Evolutionary conservation across 2,888 invertebrate species (phyloP), one percentile per base, ranked within the genome.

Genomic region (Philereme transversata): DNA sequence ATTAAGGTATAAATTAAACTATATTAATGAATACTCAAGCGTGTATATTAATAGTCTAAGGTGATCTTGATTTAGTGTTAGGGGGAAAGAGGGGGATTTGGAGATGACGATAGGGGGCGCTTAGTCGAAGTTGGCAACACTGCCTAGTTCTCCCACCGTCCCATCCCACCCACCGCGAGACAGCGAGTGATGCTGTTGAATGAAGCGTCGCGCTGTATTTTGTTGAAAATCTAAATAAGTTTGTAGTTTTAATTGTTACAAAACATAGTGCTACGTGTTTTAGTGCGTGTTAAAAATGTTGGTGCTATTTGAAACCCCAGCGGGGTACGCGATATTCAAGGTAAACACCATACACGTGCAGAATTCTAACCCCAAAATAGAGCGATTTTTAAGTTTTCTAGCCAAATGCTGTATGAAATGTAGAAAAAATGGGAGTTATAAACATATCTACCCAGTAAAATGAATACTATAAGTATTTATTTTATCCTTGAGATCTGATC

Each of bases 321-420:
- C 97, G 75, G 98, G 98, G 64, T 98, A 97, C 93, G 98, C 98
- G 52, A 95, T 98, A 77, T 98, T 98, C 84, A 98, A 98, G 95
- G 97, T 97, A 93, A 88, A 79, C 87, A 56, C 33, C 70, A 76
- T 58, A 64, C 65, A 65, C 64, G 64, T 67, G 65, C 50, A 6
- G 11, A 38, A 69, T 73, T 73, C 72, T 87, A 87, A 90, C 88
- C 88, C 88, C 45, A 49, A 64, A 61, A 41, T 44, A 33, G 11
- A 22, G 36, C 59, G 57, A 8, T 38, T 35, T n/a, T 11, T 7
- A 11, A 1, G 41, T 45, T 34, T 44, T 52, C 0, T 41, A 7
- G 10, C 10, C 1, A 40, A 48, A 38, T 45, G 40, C 5, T 34
- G 11, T 5, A 6, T 50, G 38, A 40, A 54, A 54, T 40, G 22